A percentile compares a stretch with the other conserved stretches of the same genome.
phyloP scores from a whole-genome alignment of 1,140 invertebrate genomes.

The Limonius californicus region DNA sequence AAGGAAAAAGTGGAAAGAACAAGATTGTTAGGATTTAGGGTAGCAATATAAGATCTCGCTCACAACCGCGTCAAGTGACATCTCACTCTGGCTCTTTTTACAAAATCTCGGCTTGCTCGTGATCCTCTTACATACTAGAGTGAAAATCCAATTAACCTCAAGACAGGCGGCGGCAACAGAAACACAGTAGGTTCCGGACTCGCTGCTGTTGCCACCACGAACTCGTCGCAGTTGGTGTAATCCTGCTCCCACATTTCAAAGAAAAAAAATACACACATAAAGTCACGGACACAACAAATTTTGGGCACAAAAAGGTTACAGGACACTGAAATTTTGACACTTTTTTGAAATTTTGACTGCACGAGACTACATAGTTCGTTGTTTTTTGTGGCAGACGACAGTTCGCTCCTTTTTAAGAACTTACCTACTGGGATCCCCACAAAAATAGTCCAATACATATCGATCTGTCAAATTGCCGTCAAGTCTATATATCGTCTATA shows the following conservation, averaged over 20 bases:
- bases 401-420: no score
- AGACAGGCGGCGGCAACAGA: slow-evolving; percentile 20
- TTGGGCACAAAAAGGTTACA: slow-evolving; percentile 17
- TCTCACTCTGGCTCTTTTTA: slow-evolving; percentile 18
- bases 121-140: slow-evolving; percentile 27
- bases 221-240: slow-evolving; percentile 19
- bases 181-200: slow-evolving; percentile 12
- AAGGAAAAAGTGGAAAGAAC: slow-evolving; percentile 2
- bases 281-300: slow-evolving; percentile 23
- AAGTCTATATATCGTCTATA: no score
- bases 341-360: not conserved
- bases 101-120: slow-evolving; percentile 20
- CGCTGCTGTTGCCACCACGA: slow-evolving; percentile 7
- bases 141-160: slow-evolving; percentile 31
- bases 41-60: slow-evolving; percentile 1
- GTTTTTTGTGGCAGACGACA: no score
- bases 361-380: no score
- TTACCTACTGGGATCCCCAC: no score
- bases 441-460: no score
- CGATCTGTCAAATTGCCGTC: no score
- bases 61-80: slow-evolving; percentile 17
- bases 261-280: not conserved
- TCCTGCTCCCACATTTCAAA: slow-evolving; percentile 23
- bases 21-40: slow-evolving; percentile 8
- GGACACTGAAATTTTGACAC: slow-evolving; percentile 27